A percentile compares a stretch with the other conserved stretches of the same genome.
These are phyloP conservation scores for Teleiodes luculella DNA, from an alignment of 2,888 invertebrate genomes.

Conservation along the genomic window DNA sequence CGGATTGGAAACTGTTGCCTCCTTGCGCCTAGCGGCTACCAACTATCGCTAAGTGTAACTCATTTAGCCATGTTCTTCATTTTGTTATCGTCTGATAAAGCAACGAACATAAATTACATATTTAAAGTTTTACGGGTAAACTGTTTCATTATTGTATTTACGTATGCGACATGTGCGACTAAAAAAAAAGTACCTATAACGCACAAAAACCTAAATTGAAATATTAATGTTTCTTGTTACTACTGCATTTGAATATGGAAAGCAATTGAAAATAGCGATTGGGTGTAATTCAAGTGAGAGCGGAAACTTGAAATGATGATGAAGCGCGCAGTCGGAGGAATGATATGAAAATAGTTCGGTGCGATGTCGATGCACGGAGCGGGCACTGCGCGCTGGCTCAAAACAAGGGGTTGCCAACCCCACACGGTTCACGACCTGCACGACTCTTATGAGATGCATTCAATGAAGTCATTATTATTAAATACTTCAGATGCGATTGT, in stretches of 20 bases:
- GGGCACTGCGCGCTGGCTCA: constrained; percentile 21
- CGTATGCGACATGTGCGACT: neutral
- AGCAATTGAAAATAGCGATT: constrained; percentile 40
- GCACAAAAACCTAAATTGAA: constrained; percentile 8
- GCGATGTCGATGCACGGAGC: constrained; percentile 26
- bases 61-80: neutral
- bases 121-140: no score
- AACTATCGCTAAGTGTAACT: constrained; percentile 2
- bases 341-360: constrained; percentile 50
- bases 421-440: constrained; percentile 26
- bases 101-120: no score
- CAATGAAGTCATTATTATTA: constrained; percentile 3
- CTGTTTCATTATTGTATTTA: no score
- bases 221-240: constrained; percentile 26
- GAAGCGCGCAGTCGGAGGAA: constrained; percentile 35
- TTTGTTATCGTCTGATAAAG: neutral
- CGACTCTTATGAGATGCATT: neutral
- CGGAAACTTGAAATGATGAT: constrained; percentile 40
- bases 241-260: constrained; percentile 39
- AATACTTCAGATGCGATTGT: neutral
- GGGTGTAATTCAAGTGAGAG: constrained; percentile 36
- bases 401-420: constrained; percentile 29
- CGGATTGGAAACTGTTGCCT: constrained; percentile 56
- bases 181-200: constrained; percentile 4
- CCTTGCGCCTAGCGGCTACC: constrained; percentile 26